phyloP scores from a whole-genome alignment of 1,140 invertebrate species.

The Neuroterus valhalla region DNA sequence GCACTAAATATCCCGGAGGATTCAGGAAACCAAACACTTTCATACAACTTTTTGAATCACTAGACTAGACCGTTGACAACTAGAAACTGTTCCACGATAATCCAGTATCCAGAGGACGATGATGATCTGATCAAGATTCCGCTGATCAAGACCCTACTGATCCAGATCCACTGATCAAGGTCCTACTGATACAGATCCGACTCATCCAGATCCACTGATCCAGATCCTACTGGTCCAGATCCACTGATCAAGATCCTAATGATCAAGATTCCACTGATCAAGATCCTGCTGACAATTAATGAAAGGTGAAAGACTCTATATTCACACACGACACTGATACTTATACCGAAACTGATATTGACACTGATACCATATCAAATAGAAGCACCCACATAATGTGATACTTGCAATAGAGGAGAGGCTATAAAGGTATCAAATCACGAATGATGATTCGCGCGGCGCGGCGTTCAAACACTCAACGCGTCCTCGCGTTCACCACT shows the following conservation, averaged over 20 bases:
- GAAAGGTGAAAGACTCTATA: background rate
- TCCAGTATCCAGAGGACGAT: background rate
- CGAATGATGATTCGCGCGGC: background rate
- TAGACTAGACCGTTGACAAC: background rate
- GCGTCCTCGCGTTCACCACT: constrained; percentile 26
- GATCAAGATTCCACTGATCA: background rate
- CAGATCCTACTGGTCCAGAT: background rate
- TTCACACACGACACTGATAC: constrained; percentile 8
- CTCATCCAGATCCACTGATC: background rate
- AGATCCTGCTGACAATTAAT: background rate
- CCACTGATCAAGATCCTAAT: background rate
- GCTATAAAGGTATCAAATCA: background rate
- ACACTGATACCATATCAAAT: background rate
- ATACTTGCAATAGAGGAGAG: background rate
- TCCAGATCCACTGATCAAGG: background rate
- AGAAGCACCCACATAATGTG: background rate
- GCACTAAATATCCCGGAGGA: background rate
- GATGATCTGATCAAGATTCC: background rate
- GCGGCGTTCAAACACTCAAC: constrained; percentile 8
- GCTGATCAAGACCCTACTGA: background rate
- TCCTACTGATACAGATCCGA: background rate
- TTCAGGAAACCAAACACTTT: background rate
- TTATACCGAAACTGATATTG: background rate
- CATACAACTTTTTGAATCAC: background rate
- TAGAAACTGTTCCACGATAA: background rate